Conservation (phyloP, 2,113 vertebrate genomes). For the human region DNA sequence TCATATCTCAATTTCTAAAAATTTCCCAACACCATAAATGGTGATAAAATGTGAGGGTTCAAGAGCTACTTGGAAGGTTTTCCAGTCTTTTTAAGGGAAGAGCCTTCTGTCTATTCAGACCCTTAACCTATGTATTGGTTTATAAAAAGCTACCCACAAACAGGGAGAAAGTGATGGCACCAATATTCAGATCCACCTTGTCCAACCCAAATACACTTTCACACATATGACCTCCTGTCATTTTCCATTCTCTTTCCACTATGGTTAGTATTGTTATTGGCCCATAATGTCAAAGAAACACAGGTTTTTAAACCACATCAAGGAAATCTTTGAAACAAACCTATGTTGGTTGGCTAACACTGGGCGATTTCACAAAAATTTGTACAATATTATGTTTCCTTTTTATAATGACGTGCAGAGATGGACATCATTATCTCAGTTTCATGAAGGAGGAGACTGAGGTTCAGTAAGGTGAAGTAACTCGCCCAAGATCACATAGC, state of each 20-base stretch:
- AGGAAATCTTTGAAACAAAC: background rate
- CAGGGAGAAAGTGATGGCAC: background rate
- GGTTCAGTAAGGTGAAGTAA: background rate
- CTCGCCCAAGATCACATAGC: background rate
- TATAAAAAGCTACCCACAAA: background rate
- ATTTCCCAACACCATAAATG: background rate
- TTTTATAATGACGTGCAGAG: conserved; percentile 8
- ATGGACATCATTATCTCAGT: background rate
- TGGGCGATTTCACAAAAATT: background rate
- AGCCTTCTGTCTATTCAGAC: background rate
- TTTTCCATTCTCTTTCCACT: background rate
- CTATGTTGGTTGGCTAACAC: background rate
- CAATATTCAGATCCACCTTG: background rate
- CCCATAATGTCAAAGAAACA: conserved; percentile 13
- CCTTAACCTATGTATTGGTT: background rate
- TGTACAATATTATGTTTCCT: background rate
- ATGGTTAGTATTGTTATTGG: background rate
- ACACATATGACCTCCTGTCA: background rate
- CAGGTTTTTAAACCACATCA: background rate
- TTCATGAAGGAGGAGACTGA: background rate
- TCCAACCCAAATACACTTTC: background rate
- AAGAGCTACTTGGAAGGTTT: background rate
- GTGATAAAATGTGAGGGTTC: background rate
- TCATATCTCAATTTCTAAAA: conserved; percentile 26
- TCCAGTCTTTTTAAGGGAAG: background rate